Evolutionary conservation across 2,797 vertebrate genomes (phyloP).

Genomic region (Neostethus bicornis): DNA sequence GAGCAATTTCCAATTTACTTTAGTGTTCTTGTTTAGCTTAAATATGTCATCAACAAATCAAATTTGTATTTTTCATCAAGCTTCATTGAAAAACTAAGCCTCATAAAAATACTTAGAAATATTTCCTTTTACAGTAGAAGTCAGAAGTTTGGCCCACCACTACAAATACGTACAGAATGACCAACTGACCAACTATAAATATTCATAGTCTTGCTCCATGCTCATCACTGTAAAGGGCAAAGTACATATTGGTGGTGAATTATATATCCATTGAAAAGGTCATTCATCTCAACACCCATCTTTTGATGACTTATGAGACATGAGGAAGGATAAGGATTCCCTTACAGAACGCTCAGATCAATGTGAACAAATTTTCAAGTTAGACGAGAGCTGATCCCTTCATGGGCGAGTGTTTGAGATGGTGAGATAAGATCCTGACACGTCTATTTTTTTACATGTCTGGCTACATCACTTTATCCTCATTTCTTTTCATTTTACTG

Average conservation of each 20-base stretch:
- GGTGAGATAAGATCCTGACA: neutral
- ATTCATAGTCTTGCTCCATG: conserved; percentile 63
- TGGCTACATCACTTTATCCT: conserved; percentile 7
- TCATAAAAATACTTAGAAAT: neutral
- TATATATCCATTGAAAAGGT: conserved; percentile 81
- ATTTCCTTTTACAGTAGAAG: conserved; percentile 10
- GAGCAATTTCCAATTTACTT: neutral
- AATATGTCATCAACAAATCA: conserved; percentile 7
- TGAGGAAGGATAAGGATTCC: conserved; percentile 30
- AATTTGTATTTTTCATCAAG: conserved; percentile 12
- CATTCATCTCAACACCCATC: conserved; percentile 74
- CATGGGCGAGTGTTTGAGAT: conserved; percentile 9
- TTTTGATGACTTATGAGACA: conserved; percentile 69
- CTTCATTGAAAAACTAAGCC: conserved; percentile 15
- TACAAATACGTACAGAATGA: conserved; percentile 26
- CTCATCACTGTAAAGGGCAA: conserved; percentile 78
- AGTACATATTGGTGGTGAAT: conserved; percentile 79
- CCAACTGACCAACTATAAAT: conserved; percentile 72
- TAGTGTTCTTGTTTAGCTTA: neutral
- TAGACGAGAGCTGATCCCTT: conserved; percentile 28
- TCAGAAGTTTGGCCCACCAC: conserved; percentile 10
- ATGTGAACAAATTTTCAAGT: conserved; percentile 37
- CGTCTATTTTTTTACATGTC: conserved; percentile 1
- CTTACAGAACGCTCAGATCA: conserved; percentile 32
- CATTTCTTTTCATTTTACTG: conserved; percentile 9